Evolutionary conservation across 2,888 invertebrate species (phyloP).

Genomic region (Myathropa florea): DNA sequence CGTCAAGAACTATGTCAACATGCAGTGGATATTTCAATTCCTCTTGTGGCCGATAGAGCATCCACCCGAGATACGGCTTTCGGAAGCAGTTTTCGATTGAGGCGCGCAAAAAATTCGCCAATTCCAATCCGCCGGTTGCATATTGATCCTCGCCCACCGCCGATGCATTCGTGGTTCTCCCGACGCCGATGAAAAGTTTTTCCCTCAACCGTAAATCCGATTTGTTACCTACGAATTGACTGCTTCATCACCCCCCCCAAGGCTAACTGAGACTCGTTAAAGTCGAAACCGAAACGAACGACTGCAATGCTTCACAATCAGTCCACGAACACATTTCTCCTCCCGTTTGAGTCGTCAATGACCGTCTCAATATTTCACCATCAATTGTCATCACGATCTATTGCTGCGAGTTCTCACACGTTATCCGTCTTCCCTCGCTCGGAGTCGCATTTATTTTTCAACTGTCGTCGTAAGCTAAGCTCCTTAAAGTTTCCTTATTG

Average conservation of each 20-base stretch:
- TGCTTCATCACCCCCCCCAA: not conserved
- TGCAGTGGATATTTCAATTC: not conserved
- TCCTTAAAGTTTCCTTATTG: conserved; percentile 64
- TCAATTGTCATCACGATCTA: conserved; percentile 62
- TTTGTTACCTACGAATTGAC: not conserved
- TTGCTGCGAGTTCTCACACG: conserved; percentile 43
- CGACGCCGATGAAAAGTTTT: not conserved
- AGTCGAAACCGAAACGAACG: no score
- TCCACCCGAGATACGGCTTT: not conserved
- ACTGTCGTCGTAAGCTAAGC: conserved; percentile 53
- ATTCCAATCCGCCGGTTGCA: not conserved
- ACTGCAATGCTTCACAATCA: not conserved
- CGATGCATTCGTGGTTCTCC: not conserved
- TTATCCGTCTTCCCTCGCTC: conserved; percentile 22
- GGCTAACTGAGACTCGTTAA: not conserved
- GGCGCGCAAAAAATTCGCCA: not conserved
- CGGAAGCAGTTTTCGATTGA: not conserved
- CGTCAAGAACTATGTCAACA: not conserved
- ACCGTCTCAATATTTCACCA: conserved; percentile 63
- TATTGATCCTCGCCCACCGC: not conserved
- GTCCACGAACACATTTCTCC: not conserved
- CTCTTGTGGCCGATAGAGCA: not conserved
- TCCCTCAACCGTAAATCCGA: not conserved
- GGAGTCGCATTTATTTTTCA: conserved; percentile 47
- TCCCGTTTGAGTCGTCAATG: not conserved